A percentile compares a stretch with the other conserved stretches of the same genome.
Conservation (phyloP, 2,797 vertebrate species). For the Macroramphosus scolopax region DNA sequence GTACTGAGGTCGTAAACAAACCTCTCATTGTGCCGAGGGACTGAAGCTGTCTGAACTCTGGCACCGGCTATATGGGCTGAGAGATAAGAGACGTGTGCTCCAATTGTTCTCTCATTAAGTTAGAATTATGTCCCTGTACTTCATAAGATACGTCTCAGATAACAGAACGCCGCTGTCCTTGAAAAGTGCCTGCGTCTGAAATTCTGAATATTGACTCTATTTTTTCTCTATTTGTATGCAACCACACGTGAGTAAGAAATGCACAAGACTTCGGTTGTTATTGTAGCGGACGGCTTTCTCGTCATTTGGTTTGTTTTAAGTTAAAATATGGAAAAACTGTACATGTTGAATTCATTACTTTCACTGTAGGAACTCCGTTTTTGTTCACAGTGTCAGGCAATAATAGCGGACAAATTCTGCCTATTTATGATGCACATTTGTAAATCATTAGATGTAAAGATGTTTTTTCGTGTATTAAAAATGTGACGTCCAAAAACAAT, state of each 20-base stretch:
- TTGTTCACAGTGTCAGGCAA: neutral
- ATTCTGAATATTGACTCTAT: neutral
- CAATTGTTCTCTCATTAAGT: slow-evolving; percentile 2
- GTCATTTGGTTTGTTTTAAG: too few species aligned
- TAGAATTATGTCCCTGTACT: neutral
- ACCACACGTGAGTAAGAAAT: too few species aligned
- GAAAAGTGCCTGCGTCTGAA: slow-evolving; percentile 10
- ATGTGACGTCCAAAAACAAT: too few species aligned
- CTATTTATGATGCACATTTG: slow-evolving; percentile 34
- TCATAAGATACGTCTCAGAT: neutral
- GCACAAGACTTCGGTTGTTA: too few species aligned
- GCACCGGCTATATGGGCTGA: neutral
- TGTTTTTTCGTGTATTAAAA: slow-evolving; percentile 4
- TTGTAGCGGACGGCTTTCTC: too few species aligned
- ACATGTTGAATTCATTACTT: too few species aligned
- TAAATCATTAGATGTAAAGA: slow-evolving; percentile 24
- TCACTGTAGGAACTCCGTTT: too few species aligned
- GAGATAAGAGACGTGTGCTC: slow-evolving; percentile 11
- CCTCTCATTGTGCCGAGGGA: slow-evolving; percentile 8
- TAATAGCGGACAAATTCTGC: neutral
- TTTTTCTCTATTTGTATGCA: slow-evolving; percentile 6
- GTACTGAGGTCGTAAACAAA: slow-evolving; percentile 65
- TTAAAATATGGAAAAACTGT: too few species aligned
- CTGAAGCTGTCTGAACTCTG: slow-evolving; percentile 23
- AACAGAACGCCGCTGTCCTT: neutral